Percentiles rank a stretch among this genome's conserved stretches.
phyloP scores from a whole-genome alignment of 1,140 invertebrate genomes.

The Aphaenogaster rudis region DNA sequence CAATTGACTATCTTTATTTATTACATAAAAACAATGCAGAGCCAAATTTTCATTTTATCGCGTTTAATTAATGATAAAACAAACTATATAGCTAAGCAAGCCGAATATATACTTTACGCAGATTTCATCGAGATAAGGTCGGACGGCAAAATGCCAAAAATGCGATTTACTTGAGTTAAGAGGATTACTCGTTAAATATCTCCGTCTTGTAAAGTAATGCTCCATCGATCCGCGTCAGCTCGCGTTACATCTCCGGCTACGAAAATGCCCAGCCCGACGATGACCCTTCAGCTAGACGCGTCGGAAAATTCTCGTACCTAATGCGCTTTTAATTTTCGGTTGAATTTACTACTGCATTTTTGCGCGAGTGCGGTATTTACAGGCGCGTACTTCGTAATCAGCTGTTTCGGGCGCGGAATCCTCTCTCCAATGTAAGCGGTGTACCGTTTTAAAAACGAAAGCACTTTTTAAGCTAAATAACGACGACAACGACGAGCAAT shows the following conservation, averaged over 20 bases:
- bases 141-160: neutral
- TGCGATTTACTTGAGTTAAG: conserved; percentile 2
- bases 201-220: conserved; percentile 26
- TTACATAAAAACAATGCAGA: neutral
- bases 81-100: neutral
- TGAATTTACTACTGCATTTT: conserved; percentile 18
- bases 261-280: conserved; percentile 13
- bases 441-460: neutral
- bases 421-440: neutral
- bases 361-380: neutral
- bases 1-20: neutral
- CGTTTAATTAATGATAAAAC: conserved; percentile 9
- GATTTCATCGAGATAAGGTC: neutral
- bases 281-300: conserved; percentile 22
- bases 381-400: neutral
- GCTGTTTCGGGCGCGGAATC: neutral
- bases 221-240: conserved; percentile 41
- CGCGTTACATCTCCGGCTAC: conserved; percentile 27
- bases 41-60: neutral
- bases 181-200: conserved; percentile 26
- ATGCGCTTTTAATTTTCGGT: conserved; percentile 13
- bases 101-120: neutral
- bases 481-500: neutral
- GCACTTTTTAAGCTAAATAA: conserved; percentile 20
- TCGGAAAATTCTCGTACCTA: neutral